phyloP scores from a whole-genome alignment of 2,888 invertebrate species.

The Tachina lurida region DNA sequence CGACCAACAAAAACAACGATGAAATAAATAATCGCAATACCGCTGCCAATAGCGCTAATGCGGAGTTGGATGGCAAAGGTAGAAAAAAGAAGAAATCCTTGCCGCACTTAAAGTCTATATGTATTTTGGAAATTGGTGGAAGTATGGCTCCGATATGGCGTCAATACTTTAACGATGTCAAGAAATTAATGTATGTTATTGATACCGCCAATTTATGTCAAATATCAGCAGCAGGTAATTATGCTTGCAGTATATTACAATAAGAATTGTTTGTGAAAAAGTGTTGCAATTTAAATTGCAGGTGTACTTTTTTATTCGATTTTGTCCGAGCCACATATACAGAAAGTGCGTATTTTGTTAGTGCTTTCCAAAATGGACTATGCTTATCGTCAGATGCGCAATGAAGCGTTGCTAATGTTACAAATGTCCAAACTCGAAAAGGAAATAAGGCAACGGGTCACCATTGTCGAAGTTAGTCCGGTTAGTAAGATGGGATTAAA shows the following conservation, averaged over 20 bases:
- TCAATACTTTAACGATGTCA: slow-evolving; percentile 87
- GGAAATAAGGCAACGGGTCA: slow-evolving; percentile 87
- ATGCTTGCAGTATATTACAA: background rate
- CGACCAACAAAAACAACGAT: slow-evolving; percentile 77
- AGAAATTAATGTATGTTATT: slow-evolving; percentile 90
- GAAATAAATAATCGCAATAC: slow-evolving; percentile 57
- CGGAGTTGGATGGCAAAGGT: slow-evolving; percentile 68
- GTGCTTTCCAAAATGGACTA: slow-evolving; percentile 93
- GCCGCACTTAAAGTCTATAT: slow-evolving; percentile 78
- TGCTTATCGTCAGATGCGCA: slow-evolving; percentile 93
- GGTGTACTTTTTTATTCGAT: slow-evolving; percentile 91
- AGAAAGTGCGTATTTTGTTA: slow-evolving; percentile 87
- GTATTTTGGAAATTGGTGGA: slow-evolving; percentile 90
- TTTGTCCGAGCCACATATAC: slow-evolving; percentile 88
- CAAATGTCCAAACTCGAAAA: slow-evolving; percentile 88
- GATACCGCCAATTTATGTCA: slow-evolving; percentile 93
- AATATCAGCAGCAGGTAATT: slow-evolving; percentile 89
- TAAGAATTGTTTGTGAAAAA: background rate
- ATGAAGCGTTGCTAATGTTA: slow-evolving; percentile 92
- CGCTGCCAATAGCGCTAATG: slow-evolving; percentile 12
- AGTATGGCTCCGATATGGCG: slow-evolving; percentile 92
- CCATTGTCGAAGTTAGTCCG: slow-evolving; percentile 89
- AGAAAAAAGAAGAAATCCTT: slow-evolving; percentile 81
- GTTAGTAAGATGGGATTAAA: slow-evolving; percentile 88
- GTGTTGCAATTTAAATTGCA: slow-evolving; percentile 11